Evolutionary conservation across 2,797 vertebrate species (phyloP), one percentile per base, ranked within the genome.

Genomic region (Molossus alvarezi): DNA sequence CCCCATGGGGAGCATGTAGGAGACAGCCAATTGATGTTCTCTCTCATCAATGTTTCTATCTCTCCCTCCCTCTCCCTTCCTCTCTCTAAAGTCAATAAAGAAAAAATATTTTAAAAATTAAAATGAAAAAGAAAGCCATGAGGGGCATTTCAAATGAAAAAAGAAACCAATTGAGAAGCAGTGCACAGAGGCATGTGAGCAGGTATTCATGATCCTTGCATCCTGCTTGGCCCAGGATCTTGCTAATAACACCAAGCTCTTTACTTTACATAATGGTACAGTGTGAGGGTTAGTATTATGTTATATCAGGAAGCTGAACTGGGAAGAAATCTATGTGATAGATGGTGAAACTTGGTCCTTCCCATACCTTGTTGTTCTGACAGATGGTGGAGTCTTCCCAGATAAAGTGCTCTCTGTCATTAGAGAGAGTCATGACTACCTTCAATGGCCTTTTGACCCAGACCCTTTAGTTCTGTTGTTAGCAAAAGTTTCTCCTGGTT

Each of bases 251-350:
- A 53, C 69, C 65, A 65, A 84, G 51, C 8, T 88, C 85, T 89
- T 92, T 60, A 60, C 9, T 48, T 57, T 51, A 45, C 1, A 29
- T 72, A 69, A 51, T 21, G 20, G 64, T 48, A 62, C 18, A 73
- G 6, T 69, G 27, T 84, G 65, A 71, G 65, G 15, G 13, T 64
- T 83, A n/a, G 45, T 65, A 27, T 60, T 79, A 18, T 81, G 77
- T 23, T 82, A 33, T 45, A 65, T 71, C n/a, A 21, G 51, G 64
- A 81, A 80, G 64, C 14, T 62, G 29, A 91, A 55, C 9, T 79
- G 29, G 87, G 29, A 90, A 96, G 58, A 87, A 69, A 77, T 94
- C 25, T 92, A 27, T 45, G 25, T 73, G 77, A 23, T 29, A 60
- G 27, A 37, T 71, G 80, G 60, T 76, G 53, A 64, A 33, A 64